Evolutionary conservation across 1,140 invertebrate genomes (phyloP), one percentile per base, ranked within the genome.

Genomic region (Episyrphus balteatus): DNA sequence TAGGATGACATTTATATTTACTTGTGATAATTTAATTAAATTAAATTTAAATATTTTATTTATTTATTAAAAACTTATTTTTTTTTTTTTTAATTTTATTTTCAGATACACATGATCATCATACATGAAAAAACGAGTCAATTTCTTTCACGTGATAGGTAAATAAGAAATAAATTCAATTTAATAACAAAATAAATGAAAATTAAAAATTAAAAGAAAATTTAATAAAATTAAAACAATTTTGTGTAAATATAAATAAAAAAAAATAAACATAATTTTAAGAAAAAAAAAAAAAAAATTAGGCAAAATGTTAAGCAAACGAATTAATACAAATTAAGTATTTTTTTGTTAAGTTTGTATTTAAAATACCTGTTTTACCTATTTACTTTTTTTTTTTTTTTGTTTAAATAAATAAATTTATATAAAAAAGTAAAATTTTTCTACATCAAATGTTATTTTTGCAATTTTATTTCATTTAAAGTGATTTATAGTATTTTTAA

Each of bases 21-120:
- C n/a, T n/a, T n/a, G n/a, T n/a, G n/a, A n/a, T n/a, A n/a, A n/a
- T n/a, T n/a, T n/a, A n/a, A n/a, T n/a, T n/a, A n/a, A n/a, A n/a
- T n/a, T n/a, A n/a, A n/a, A 41, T 3, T 18, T 41, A 41, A 41
- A 41, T 17, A 18, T 41, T 19, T 55, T 89, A 90, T 67, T 74
- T 89, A 21, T 32, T 14, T 46, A 32, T 49, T 14, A 42, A 42
- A n/a, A 7, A 42, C 11, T 18, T 42, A 5, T 18, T 5, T 5
- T 42, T 42, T 21, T 42, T 18, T 37, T 5, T 14, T 21, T 43
- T 19, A 21, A 43, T 36, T 45, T n/a, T 36, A 18, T 49, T 66
- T 66, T 1, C 63, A 66, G 63, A 66, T 66, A 66, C 63, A 56
- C 63, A 66, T 56, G 63, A 66, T 55, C 63, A 66, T 52, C 63